Evolutionary conservation across 2,113 vertebrate species (phyloP).

Genomic region (Sander vitreus): DNA sequence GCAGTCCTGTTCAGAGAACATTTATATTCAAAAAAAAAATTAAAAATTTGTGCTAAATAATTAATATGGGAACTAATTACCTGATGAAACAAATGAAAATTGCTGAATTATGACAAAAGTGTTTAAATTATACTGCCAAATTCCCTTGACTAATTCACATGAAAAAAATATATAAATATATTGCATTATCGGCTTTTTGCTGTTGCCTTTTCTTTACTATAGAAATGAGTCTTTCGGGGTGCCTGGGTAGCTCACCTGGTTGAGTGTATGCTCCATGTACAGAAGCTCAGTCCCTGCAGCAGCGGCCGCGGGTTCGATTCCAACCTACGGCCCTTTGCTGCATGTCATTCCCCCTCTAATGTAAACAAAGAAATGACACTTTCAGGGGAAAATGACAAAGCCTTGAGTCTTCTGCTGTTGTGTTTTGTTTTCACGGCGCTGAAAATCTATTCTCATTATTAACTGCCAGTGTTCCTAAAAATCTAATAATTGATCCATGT

Average conservation of each 20-base stretch:
- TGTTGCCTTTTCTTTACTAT: background rate
- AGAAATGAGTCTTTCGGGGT: no score
- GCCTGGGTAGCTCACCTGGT: no score
- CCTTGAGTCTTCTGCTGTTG: background rate
- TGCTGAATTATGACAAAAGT: background rate
- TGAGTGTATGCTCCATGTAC: no score
- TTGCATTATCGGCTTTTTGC: background rate
- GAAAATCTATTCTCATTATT: slow-evolving; percentile 30
- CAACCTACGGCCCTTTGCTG: no score
- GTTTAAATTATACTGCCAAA: background rate
- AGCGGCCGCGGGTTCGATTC: no score
- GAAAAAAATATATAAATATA: background rate
- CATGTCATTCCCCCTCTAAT: no score
- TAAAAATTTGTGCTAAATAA: background rate
- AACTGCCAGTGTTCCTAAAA: background rate
- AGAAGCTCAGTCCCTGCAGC: no score
- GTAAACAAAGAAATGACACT: background rate
- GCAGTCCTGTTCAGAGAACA: background rate
- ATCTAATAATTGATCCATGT: slow-evolving; percentile 1
- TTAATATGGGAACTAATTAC: background rate
- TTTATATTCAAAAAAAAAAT: background rate
- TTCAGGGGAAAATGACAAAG: background rate
- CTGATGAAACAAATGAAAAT: background rate
- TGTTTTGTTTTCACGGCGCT: background rate
- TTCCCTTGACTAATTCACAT: background rate